A percentile compares a stretch with the other conserved stretches of the same genome.
These are phyloP conservation scores for Aurelia sp. DNA, from an alignment of 30 jellyfish, hydroid and myxozoan genomes.

Conservation along the genomic window DNA sequence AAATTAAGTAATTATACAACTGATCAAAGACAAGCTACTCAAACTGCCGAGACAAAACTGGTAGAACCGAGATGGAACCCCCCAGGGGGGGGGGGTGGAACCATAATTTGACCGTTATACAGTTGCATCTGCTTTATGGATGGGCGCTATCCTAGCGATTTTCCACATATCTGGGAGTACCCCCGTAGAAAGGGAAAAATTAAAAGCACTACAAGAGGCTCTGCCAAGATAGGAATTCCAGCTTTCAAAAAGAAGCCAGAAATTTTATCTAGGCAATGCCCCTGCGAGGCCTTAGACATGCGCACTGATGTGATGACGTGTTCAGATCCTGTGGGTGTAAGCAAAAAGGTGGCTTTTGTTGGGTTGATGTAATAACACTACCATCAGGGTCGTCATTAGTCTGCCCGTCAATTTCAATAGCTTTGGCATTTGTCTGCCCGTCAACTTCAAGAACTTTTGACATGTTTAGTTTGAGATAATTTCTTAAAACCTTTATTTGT, in stretches of 20 bases:
- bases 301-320: neutral
- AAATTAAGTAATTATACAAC: neutral
- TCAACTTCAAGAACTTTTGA: no score
- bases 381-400: conserved; percentile 3
- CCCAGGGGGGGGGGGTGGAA: no score
- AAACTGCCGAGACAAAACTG: no score
- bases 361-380: no score
- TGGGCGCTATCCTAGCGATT: conserved; percentile 2
- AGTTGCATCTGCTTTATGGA: neutral
- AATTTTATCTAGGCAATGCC: conserved; percentile 6
- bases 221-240: neutral
- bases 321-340: neutral
- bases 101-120: neutral
- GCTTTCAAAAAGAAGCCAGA: neutral
- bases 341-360: neutral
- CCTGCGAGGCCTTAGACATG: conserved; percentile 10
- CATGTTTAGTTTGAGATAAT: no score
- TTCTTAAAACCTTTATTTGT: no score
- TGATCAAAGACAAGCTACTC: neutral
- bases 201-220: no score
- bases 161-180: conserved; percentile 1
- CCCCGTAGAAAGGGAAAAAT: neutral
- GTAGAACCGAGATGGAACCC: neutral
- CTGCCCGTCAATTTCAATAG: neutral
- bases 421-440: neutral